Evolutionary conservation across 2,797 vertebrate genomes (phyloP).

Genomic region (Pangasius larnaudii): DNA sequence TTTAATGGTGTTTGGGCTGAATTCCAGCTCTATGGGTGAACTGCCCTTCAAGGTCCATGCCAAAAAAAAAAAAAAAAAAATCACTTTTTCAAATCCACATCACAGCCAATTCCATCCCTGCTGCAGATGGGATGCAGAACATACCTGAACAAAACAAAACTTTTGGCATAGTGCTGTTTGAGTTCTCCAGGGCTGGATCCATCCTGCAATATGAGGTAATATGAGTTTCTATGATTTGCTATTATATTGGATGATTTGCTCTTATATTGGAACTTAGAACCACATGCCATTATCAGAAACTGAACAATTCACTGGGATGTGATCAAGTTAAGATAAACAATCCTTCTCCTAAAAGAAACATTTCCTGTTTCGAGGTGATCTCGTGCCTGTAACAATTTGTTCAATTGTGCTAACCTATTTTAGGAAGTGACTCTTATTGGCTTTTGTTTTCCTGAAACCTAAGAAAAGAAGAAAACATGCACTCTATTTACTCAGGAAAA

Average conservation of each 20-base stretch:
- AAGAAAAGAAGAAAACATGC: constrained; percentile 15
- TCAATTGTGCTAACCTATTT: background rate
- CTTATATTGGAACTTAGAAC: background rate
- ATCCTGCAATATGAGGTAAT: background rate
- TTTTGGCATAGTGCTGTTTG: background rate
- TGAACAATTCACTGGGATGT: background rate
- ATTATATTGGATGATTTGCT: background rate
- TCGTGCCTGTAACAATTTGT: background rate
- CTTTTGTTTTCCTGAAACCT: constrained; percentile 6
- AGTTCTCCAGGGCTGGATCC: background rate
- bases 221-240: background rate
- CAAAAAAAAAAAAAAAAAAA: background rate
- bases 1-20: constrained; percentile 1
- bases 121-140: background rate
- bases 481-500: background rate
- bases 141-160: background rate
- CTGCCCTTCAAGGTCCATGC: background rate
- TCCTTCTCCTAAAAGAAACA: background rate
- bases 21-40: background rate
- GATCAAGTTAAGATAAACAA: background rate
- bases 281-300: background rate
- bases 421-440: constrained; percentile 1
- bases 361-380: background rate
- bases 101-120: background rate
- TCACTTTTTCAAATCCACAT: too few species aligned